Percentiles rank a stretch among this genome's conserved stretches.
Evolutionary conservation across 2,113 vertebrate genomes (phyloP).

Genomic region (Poeciliopsis retropinna): DNA sequence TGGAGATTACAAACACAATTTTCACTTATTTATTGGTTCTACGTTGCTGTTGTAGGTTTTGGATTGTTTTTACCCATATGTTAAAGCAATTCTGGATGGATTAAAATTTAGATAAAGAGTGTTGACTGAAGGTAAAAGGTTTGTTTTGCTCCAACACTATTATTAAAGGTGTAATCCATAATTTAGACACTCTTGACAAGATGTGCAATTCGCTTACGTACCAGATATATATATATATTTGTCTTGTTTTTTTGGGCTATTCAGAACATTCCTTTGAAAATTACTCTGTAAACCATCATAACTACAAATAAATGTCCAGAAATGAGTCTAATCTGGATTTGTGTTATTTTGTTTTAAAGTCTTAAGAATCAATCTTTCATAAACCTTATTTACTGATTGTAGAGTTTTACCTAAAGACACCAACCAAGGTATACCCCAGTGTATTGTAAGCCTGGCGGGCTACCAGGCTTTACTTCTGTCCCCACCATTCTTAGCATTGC

Average conservation of each 20-base stretch:
- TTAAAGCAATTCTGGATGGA: neutral
- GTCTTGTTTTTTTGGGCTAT: neutral
- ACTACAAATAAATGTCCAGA: slow-evolving; percentile 13
- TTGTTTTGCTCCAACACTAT: neutral
- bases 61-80: neutral
- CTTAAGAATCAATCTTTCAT: neutral
- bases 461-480: too few species aligned
- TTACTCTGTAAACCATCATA: slow-evolving; percentile 16
- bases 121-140: neutral
- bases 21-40: slow-evolving; percentile 68
- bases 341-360: neutral
- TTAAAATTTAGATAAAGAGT: neutral
- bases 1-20: neutral
- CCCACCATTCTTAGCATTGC: too few species aligned
- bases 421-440: too few species aligned
- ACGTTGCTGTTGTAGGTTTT: neutral
- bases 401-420: neutral
- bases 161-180: neutral
- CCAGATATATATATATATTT: neutral
- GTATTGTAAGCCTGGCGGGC: too few species aligned
- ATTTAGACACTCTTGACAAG: neutral
- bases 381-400: neutral
- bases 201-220: neutral
- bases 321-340: neutral
- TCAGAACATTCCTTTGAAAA: neutral